Base-by-base conservation (phyloP, 2,888 invertebrate species). In the Rhingia campestris region DNA sequence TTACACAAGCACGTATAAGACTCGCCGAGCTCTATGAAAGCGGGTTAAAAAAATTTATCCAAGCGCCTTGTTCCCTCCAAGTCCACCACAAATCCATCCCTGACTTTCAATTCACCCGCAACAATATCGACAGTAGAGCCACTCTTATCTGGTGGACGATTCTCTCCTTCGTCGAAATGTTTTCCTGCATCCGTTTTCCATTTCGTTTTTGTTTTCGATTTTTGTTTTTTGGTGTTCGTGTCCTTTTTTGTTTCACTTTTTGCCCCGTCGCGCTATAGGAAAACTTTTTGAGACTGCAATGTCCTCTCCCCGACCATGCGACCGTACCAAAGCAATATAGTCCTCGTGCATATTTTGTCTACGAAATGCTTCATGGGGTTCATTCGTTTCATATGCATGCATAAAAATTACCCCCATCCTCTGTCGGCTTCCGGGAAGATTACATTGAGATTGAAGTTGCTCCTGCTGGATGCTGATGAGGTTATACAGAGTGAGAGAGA, bases 381-480 rank as follows among this genome's bases (percentile, higher is more conserved):
- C 43, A 51, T 72, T 81, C 53, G 72, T 76, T 72, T 75, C 75
- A 35, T 75, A 49, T 76, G 70, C 75, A 75, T 75, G 72, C 43
- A 81, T 81, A 76, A 47, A 81, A 81, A 76, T 81, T 54, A 72
- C 67, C 72, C 76, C 49, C 72, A 49, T 33, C 59, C 54, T 41
- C 37, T 12, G 22, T 43, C 14, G 76, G 72, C 81, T 77, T 77
- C 76, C 67, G 76, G 81, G 67, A 73, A 82, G 81, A 82, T 82
- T 77, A 82, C 81, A 77, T 82, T 72, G 77, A 73, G 63, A 77
- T 82, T 72, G 77, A 67, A 69, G 77, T 72, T 54, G n/a, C 54
- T 61, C 59, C 64, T 56, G 49, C 37, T 54, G 66, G 81, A 72
- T 77, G 67, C 49, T 72, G 81, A 72, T 77, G 67, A 66, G 67